Base-by-base conservation (phyloP, 2,888 invertebrate species). In the Drosophila greeni region DNA sequence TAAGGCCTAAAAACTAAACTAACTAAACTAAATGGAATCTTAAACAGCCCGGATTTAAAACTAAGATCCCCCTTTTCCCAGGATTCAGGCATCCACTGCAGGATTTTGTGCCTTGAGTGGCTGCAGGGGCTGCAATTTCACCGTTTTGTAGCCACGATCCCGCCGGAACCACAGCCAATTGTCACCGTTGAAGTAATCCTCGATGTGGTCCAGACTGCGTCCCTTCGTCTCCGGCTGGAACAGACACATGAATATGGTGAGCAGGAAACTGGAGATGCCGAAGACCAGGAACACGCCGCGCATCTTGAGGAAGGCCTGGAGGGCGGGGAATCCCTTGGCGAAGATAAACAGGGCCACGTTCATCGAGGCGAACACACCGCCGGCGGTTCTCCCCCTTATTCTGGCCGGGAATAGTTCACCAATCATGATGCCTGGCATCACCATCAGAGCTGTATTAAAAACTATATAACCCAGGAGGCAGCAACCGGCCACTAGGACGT, bases 221-320 rank as follows among this genome's bases (percentile, higher is more conserved):
- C 93, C 92, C 86, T 93, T 94, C 0, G 95, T 94, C 88, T 95
- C 95, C 11, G 95, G 95, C 37, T 94, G 88, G 59, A 93, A 90
- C 0, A 94, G 88, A 86, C 91, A 94, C 66, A 94, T 89, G 51
- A 94, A 92, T 3, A 93, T 53, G 0, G 93, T 92, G 1, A 92
- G 92, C 11, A 93, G 72, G 1, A 92, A 80, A 2, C 94, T 91
- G 0, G 93, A 91, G 0, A 89, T 87, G 1, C 93, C 94, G 76
- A 95, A 95, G n/a, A 94, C 88, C 23, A 91, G 90, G 83, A 95
- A 95, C 0, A 94, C 90, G 4, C 94, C 94, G 2, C 91, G 89
- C 81, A 93, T 92, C 14, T 93, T 93, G 0, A 94, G 88, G 7
- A 82, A 75, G 4, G 87, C 86, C 61, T 91, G 91, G 85, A 94